Evolutionary conservation across 2,113 vertebrate genomes (phyloP), one percentile per base, ranked within the genome.

Genomic region (Taurulus bubalis): DNA sequence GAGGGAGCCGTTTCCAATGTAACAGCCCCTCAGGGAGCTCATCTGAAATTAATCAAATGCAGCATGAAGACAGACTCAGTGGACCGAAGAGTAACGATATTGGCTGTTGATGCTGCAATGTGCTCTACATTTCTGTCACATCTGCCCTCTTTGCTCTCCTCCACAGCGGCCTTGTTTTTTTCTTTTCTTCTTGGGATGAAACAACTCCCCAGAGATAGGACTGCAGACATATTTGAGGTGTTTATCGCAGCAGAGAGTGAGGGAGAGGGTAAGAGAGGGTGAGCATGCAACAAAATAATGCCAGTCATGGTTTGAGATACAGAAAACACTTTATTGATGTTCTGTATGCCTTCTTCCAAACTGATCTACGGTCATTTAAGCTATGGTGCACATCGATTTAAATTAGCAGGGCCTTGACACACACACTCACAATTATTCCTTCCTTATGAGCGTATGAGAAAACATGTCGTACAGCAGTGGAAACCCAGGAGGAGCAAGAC

Each of bases 41-140:
- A 79, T 85, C 83, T 74, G 74, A 91, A 92, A 91, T 94, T 87
- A 95, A 95, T 95, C 89, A 90, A 86, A 76, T 77, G 66, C 66
- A 80, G 55, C 40, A 40, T 32, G 53, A 83, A 82, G 68, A 66
- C 60, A 84, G 66, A 77, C 59, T 66, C 67, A 47, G 60, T 22
- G 59, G 34, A 71, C 58, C 36, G 28, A 77, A 56, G 72, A 71
- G 40, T 67, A 47, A 59, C 28, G 7, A 28, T 49, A 51, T 9
- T 10, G 60, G 3, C 28, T 15, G 15, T 20, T 59, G 60, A 58
- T 78, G 75, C 78, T 24, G n/a, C 45, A 60, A n/a, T 65, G 16
- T 32, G 62, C 67, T 78, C n/a, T 0, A 38, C 49, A 62, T 76
- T 66, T 84, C 62, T 53, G 40, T 59, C 73, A 60, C 63, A 63